Conservation (phyloP, 92 coral and sea anemone species). For the Epizoanthus stellaris region DNA sequence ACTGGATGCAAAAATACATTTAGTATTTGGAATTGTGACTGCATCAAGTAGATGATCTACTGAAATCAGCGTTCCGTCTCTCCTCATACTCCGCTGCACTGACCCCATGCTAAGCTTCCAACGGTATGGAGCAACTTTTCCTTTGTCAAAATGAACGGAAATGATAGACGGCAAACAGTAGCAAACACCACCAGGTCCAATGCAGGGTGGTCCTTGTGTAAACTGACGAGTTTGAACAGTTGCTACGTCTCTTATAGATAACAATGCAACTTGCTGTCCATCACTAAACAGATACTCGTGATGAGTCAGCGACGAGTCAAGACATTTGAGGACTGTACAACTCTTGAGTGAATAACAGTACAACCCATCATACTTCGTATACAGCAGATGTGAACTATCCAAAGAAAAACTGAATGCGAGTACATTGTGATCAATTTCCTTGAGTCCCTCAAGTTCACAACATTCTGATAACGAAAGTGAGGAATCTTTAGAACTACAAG, state of each 20-base stretch:
- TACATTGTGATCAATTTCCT: neutral
- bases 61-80: no score
- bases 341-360: neutral
- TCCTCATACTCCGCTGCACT: no score
- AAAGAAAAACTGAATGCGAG: neutral
- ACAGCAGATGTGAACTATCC: neutral
- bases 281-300: neutral
- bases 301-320: neutral
- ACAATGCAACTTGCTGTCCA: neutral
- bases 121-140: no score
- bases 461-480: neutral
- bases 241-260: neutral
- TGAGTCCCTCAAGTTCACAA: neutral
- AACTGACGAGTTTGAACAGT: neutral
- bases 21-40: no score
- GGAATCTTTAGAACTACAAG: neutral
- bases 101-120: no score
- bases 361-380: neutral
- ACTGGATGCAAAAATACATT: no score
- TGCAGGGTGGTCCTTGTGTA: neutral
- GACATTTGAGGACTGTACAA: neutral
- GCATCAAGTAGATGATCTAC: no score
- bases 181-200: neutral
- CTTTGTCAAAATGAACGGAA: neutral
- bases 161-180: conserved; percentile 1